A percentile compares a stretch with the other conserved stretches of the same genome.
phyloP scores from a whole-genome alignment of 2,797 vertebrate species.

The Amblyopsis hoosieri region DNA sequence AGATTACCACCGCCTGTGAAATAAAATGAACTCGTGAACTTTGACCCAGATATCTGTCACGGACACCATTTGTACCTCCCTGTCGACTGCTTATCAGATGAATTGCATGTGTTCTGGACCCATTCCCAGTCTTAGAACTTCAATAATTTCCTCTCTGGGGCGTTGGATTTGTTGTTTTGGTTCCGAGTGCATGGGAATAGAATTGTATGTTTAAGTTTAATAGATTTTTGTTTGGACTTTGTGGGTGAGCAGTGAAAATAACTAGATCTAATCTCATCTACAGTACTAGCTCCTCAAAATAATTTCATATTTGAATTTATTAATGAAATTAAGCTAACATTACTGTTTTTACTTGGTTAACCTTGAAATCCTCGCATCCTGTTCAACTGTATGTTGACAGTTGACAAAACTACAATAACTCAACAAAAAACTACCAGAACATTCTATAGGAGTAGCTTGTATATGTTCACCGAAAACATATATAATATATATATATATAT shows the following conservation, averaged over 20 bases:
- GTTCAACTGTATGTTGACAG: not conserved
- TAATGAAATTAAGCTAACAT: too few relatives aligned
- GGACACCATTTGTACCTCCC: constrained; percentile 20
- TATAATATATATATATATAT: constrained; percentile 1
- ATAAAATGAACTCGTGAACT: constrained; percentile 57
- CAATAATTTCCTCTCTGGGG: constrained; percentile 3
- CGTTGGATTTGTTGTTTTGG: constrained; percentile 6
- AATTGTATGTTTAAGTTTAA: constrained; percentile 34
- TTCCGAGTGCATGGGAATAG: constrained; percentile 25
- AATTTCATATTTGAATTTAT: too few relatives aligned
- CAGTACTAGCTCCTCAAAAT: too few relatives aligned
- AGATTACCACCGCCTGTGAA: constrained; percentile 39
- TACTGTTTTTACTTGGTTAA: too few relatives aligned
- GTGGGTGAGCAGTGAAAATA: constrained; percentile 28
- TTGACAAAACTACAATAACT: constrained; percentile 1
- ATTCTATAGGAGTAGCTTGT: too few relatives aligned
- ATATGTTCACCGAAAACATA: constrained; percentile 6
- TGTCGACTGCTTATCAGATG: constrained; percentile 33
- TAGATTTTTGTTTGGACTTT: constrained; percentile 47
- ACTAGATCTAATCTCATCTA: constrained; percentile 35
- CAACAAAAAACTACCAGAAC: not conserved
- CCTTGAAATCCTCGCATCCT: too few relatives aligned
- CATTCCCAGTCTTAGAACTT: constrained; percentile 39
- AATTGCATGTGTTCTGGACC: constrained; percentile 45
- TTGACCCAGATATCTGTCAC: constrained; percentile 35